Percentiles rank a stretch among this genome's conserved stretches.
phyloP scores from a whole-genome alignment of 2,888 invertebrate species.

The Coelogynopora nodosa region DNA sequence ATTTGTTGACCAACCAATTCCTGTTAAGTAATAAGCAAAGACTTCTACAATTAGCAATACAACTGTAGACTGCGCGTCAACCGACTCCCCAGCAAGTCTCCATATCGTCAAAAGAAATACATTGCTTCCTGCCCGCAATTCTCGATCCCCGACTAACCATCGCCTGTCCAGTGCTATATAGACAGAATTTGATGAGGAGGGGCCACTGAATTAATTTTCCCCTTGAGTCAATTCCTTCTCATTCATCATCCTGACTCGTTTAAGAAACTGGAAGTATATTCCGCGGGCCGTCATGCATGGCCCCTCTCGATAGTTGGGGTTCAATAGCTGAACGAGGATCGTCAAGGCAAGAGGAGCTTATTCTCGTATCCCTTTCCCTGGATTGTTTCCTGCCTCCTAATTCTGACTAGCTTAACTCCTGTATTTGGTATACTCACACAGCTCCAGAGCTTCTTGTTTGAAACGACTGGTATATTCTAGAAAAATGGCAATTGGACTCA shows the following conservation, averaged over 20 bases:
- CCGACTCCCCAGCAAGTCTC: too few relatives aligned
- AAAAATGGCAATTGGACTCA: too few relatives aligned
- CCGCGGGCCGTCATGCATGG: background rate
- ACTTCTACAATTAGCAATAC: background rate
- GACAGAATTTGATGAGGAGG: background rate
- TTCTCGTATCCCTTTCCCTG: background rate
- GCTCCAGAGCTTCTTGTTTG: too few relatives aligned
- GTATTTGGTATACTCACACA: too few relatives aligned
- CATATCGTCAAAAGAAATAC: too few relatives aligned
- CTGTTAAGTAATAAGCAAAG: background rate
- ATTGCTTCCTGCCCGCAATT: too few relatives aligned
- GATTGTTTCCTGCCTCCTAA: background rate
- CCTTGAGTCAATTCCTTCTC: background rate
- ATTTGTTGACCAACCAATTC: background rate
- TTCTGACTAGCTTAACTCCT: background rate
- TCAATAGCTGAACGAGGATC: background rate
- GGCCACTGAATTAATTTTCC: background rate
- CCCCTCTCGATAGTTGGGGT: background rate
- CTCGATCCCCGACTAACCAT: background rate
- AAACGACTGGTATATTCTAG: too few relatives aligned
- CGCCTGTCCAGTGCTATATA: background rate
- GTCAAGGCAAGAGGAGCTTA: background rate
- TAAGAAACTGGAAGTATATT: background rate
- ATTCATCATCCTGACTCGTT: background rate
- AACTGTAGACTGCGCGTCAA: background rate